Percentiles rank a stretch among this genome's conserved stretches.
Conservation (phyloP, 2,113 vertebrate genomes). For the Rhagologus leucostigma region DNA sequence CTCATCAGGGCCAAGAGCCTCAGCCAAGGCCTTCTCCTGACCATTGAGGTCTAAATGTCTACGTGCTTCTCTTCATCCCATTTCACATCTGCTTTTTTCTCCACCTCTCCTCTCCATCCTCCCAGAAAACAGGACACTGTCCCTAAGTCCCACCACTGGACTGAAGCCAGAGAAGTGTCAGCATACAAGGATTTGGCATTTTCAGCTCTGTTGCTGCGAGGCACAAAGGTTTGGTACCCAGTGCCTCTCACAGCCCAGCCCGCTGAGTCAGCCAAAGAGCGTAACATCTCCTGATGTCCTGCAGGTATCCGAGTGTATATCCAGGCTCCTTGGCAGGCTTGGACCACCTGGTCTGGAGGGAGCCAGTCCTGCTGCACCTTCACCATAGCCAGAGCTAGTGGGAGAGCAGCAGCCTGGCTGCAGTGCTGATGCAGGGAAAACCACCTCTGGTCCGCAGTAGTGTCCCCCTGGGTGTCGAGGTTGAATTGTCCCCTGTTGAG, state of each 20-base stretch:
- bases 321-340: not conserved
- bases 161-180: not conserved
- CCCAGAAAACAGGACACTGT: not conserved
- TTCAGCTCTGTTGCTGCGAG: not conserved
- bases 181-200: not conserved
- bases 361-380: not conserved
- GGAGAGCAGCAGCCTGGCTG: not conserved
- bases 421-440: not conserved
- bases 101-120: not conserved
- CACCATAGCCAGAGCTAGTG: not conserved
- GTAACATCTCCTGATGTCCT: not conserved
- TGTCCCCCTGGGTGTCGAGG: accelerated
- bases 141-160: not conserved
- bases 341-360: not conserved
- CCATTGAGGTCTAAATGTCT: not conserved
- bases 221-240: not conserved
- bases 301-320: not conserved
- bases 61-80: not conserved
- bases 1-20: not conserved
- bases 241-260: not conserved
- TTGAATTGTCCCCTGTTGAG: not conserved
- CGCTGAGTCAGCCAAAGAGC: not conserved
- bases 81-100: not conserved
- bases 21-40: not conserved
- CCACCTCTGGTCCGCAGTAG: not conserved